phyloP scores from a whole-genome alignment of 1,140 invertebrate species.

The Dendroctonus ponderosae region DNA sequence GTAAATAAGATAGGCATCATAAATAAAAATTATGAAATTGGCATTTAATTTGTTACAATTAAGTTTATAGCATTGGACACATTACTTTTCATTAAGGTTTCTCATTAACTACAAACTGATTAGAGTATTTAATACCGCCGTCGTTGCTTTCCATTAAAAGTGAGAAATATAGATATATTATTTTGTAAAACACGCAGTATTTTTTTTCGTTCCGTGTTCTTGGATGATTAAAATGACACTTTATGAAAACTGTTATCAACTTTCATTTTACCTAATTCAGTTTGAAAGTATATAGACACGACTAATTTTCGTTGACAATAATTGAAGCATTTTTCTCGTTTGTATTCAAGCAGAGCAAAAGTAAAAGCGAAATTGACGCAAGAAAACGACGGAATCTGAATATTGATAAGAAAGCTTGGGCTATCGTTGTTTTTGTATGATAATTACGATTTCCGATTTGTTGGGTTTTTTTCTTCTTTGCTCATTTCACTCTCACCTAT shows the following conservation, averaged over 20 bases:
- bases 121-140: too few relatives aligned
- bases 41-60: too few relatives aligned
- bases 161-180: too few relatives aligned
- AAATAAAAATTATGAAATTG: too few relatives aligned
- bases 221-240: too few relatives aligned
- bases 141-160: too few relatives aligned
- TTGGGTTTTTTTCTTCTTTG: conserved; percentile 6
- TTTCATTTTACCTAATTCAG: conserved; percentile 10
- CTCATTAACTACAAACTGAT: too few relatives aligned
- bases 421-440: conserved; percentile 5
- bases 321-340: conserved; percentile 8
- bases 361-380: conserved; percentile 14
- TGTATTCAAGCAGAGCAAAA: conserved; percentile 11
- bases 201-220: too few relatives aligned
- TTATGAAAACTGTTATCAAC: background rate
- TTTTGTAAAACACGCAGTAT: too few relatives aligned
- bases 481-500: conserved; percentile 11
- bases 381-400: conserved; percentile 13
- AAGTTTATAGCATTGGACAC: too few relatives aligned
- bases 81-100: too few relatives aligned
- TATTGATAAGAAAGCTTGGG: conserved; percentile 13
- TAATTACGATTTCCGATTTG: conserved; percentile 6
- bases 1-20: too few relatives aligned
- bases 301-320: background rate
- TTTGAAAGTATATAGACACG: conserved; percentile 3